A percentile compares a stretch with the other conserved stretches of the same genome.
Conservation (phyloP, 2,113 vertebrate genomes). For the Struthio camelus region DNA sequence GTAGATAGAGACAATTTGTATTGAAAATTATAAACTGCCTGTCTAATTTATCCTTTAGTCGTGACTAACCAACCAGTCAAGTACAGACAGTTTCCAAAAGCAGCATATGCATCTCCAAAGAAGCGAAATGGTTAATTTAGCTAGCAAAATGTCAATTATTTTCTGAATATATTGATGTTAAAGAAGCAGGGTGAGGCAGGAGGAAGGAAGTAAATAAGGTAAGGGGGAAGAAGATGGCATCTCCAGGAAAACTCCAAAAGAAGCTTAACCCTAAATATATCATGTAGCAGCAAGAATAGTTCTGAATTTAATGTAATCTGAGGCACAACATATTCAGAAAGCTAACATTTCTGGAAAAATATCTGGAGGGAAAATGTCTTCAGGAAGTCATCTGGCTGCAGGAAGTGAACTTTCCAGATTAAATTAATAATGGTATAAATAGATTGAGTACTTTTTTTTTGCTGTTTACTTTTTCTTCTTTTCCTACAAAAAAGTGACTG, state of each 20-base stretch:
- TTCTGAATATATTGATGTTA: neutral
- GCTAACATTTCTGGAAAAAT: neutral
- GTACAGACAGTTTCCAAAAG: neutral
- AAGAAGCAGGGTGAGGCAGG: neutral
- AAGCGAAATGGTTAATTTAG: neutral
- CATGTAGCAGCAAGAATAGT: neutral
- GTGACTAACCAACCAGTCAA: neutral
- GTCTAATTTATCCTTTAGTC: slow-evolving; percentile 15
- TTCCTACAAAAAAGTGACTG: fast-evolving
- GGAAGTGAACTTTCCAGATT: neutral
- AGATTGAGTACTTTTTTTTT: neutral
- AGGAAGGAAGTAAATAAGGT: neutral
- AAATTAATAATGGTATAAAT: neutral
- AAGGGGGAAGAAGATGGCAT: neutral
- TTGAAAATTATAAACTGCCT: neutral
- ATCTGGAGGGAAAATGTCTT: neutral
- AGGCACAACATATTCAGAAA: neutral
- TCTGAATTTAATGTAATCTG: neutral
- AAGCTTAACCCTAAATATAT: neutral
- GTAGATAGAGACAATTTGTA: neutral
- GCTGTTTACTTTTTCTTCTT: neutral
- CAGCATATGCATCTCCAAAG: neutral
- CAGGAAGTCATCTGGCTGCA: neutral
- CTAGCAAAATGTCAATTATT: neutral
- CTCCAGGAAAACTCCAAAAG: neutral